These are phyloP conservation scores for Psittacula echo DNA, from an alignment of 2,797 vertebrate genomes.

Conservation along the genomic window DNA sequence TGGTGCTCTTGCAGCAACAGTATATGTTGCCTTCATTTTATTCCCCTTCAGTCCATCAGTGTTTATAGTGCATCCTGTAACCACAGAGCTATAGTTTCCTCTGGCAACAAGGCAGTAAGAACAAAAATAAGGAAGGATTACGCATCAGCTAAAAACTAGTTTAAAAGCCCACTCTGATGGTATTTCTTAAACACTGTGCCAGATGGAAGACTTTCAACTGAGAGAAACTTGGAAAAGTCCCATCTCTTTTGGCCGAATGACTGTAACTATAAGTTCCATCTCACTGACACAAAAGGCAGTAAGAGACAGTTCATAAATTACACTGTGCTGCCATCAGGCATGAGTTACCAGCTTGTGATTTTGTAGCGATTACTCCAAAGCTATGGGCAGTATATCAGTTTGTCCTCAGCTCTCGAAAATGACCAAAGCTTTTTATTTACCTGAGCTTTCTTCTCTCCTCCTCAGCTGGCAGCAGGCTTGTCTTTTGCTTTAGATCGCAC, in stretches of 20 bases:
- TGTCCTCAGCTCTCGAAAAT: neutral
- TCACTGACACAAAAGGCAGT: neutral
- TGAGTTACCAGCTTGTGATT: neutral
- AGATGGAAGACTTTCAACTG: constrained; percentile 17
- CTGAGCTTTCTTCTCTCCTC: neutral
- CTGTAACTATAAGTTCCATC: neutral
- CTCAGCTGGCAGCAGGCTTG: neutral
- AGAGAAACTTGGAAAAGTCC: constrained; percentile 36
- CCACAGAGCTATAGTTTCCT: neutral
- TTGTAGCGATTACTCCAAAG: neutral
- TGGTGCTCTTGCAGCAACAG: neutral
- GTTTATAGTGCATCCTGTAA: neutral
- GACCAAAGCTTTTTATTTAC: neutral
- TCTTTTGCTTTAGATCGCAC: neutral
- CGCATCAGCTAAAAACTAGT: neutral
- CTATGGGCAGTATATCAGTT: neutral
- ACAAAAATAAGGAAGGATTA: constrained; percentile 8
- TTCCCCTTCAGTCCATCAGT: neutral
- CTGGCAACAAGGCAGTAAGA: neutral
- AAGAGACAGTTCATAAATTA: constrained; percentile 35
- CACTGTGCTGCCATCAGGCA: neutral
- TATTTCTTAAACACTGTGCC: constrained; percentile 20
- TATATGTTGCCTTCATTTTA: neutral
- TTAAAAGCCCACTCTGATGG: neutral
- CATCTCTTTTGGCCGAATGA: constrained; percentile 1